Conservation (phyloP, 1,140 invertebrate genomes). For the Drosophila pandora region DNA sequence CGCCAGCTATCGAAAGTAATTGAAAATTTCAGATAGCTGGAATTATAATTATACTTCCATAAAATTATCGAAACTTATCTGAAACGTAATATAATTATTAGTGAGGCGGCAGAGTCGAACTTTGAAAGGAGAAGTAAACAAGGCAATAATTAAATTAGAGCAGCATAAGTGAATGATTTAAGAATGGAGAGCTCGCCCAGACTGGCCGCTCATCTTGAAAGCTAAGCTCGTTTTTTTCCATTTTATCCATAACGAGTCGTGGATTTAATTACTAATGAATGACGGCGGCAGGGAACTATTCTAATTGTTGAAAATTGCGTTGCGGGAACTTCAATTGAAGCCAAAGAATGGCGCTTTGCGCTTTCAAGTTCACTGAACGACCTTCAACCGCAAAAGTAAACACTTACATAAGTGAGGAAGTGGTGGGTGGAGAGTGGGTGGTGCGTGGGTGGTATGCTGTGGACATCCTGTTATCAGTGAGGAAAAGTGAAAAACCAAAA, state of each 20-base stretch:
- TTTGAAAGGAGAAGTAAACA: not conserved
- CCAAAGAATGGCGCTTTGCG: not conserved
- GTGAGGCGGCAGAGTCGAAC: not conserved
- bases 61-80: conserved; percentile 5
- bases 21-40: not conserved
- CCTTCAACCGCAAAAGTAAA: conserved; percentile 45
- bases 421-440: not conserved
- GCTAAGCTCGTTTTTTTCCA: not conserved
- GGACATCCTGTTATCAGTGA: conserved; percentile 38
- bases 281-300: not conserved
- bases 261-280: conserved; percentile 11
- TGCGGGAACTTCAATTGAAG: conserved; percentile 11
- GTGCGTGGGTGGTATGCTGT: conserved; percentile 10
- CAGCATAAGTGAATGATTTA: not conserved
- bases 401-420: conserved; percentile 50
- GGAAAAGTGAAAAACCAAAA: conserved; percentile 40
- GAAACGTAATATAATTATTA: not conserved
- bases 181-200: not conserved
- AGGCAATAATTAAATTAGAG: conserved; percentile 8
- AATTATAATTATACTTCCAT: not conserved
- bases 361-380: conserved; percentile 60
- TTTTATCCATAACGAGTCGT: conserved; percentile 30
- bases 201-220: not conserved
- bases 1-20: not conserved
- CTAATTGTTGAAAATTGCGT: conserved; percentile 39